These are phyloP conservation scores for Netelia virgata DNA, from an alignment of 2,888 invertebrate species.

Conservation along the genomic window DNA sequence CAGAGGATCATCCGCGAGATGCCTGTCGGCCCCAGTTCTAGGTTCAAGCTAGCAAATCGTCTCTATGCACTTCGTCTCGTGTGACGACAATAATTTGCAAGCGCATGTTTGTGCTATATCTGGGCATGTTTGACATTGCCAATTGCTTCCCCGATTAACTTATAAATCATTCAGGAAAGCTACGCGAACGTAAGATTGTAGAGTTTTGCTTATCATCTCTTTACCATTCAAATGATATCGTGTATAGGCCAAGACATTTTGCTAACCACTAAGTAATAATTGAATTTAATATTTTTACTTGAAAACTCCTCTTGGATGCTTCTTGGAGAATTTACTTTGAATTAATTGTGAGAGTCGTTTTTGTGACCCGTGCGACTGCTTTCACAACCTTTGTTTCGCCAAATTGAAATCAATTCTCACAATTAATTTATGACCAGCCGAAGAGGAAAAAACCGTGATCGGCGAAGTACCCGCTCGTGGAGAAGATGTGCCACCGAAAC, in stretches of 20 bases:
- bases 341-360: constrained; percentile 17
- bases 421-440: constrained; percentile 85
- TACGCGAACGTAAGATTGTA: neutral
- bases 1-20: constrained; percentile 89
- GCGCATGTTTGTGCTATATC: constrained; percentile 47
- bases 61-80: constrained; percentile 71
- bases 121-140: constrained; percentile 15
- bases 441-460: constrained; percentile 87
- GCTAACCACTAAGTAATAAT: neutral
- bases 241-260: neutral
- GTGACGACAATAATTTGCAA: constrained; percentile 20
- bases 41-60: constrained; percentile 86
- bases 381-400: constrained; percentile 15
- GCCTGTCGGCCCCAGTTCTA: constrained; percentile 96
- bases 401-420: neutral
- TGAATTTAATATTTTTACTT: neutral
- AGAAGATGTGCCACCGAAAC: constrained; percentile 81
- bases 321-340: constrained; percentile 3
- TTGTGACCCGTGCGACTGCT: constrained; percentile 13
- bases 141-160: neutral
- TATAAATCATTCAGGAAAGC: neutral
- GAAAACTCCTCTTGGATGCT: neutral
- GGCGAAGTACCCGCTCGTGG: constrained; percentile 83
- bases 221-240: neutral
- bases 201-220: neutral